Percentiles rank a stretch among this genome's conserved stretches.
Conservation (phyloP, 1,140 invertebrate genomes). For the Chironomus striatipennis region DNA sequence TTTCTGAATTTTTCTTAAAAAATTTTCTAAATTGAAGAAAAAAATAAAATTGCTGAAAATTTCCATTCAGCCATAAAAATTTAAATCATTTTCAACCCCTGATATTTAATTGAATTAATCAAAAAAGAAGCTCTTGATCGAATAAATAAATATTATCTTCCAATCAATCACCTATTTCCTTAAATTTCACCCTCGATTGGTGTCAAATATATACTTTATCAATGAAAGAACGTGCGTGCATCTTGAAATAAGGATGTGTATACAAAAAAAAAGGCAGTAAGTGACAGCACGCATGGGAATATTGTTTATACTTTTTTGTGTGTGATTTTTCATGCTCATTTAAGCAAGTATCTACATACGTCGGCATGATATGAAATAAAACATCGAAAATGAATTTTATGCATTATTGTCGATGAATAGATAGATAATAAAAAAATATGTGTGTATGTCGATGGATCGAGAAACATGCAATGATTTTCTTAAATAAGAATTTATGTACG, state of each 20-base stretch:
- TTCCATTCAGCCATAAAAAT: not conserved
- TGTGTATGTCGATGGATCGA: not conserved
- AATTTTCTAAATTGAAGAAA: conserved; percentile 9
- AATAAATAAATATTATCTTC: no score
- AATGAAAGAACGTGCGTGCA: not conserved
- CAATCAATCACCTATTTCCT: no score
- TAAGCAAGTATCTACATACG: not conserved
- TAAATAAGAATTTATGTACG: no score
- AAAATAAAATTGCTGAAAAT: not conserved
- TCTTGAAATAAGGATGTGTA: conserved; percentile 2
- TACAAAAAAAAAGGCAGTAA: no score
- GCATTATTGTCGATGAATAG: not conserved
- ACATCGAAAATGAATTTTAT: not conserved
- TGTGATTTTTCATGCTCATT: not conserved
- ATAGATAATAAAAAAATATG: not conserved
- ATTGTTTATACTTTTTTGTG: not conserved
- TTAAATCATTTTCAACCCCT: no score
- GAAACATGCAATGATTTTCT: no score
- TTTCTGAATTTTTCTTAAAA: no score
- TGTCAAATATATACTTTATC: not conserved
- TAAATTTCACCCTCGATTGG: no score
- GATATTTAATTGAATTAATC: no score
- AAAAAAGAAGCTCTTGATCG: no score
- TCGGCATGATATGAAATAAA: not conserved
- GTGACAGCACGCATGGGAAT: not conserved